Percentiles rank a stretch among this genome's conserved stretches.
phyloP scores from a whole-genome alignment of 2,113 vertebrate genomes.

The Pterocles orientalis region DNA sequence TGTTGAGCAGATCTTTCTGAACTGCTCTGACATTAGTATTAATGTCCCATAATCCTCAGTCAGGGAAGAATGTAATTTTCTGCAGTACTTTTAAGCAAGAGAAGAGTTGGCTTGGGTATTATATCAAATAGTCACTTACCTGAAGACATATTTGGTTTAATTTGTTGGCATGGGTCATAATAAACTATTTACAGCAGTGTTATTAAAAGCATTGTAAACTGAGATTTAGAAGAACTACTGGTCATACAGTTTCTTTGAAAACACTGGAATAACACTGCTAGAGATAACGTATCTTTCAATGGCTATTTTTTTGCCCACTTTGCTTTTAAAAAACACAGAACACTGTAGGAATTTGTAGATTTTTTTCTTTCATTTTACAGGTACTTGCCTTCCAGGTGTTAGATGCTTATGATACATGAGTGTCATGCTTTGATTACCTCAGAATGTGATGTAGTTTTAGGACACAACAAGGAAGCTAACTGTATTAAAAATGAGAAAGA shows the following conservation, averaged over 20 bases:
- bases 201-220: background rate
- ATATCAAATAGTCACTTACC: background rate
- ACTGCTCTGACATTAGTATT: background rate
- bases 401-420: background rate
- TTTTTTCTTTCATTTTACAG: background rate
- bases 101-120: background rate
- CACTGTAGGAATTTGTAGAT: background rate
- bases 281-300: fast-evolving
- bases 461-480: background rate
- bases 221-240: background rate
- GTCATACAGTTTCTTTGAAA: background rate
- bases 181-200: background rate
- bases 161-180: background rate
- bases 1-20: background rate
- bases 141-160: background rate
- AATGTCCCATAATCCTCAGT: background rate
- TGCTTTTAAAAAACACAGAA: background rate
- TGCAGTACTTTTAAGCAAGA: background rate
- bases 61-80: background rate
- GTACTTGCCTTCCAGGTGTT: background rate
- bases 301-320: background rate
- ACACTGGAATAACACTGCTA: background rate
- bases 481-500: background rate
- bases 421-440: background rate
- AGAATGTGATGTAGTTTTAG: background rate